Conservation (phyloP, 2,888 invertebrate genomes). For the Odontocerum albicorne region DNA sequence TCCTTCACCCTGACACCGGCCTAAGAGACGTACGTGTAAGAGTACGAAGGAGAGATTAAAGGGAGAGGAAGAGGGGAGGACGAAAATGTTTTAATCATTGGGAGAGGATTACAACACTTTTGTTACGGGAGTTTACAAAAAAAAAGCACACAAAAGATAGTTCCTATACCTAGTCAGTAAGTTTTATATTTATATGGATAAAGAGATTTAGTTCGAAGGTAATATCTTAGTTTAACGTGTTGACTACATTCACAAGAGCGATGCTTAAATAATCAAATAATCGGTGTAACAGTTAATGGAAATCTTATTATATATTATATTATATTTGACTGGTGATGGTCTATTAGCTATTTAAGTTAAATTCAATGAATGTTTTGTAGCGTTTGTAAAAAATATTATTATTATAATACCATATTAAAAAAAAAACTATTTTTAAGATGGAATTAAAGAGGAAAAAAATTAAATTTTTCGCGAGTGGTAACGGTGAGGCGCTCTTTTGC, state of each 20-base stretch:
- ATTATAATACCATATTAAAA: not conserved
- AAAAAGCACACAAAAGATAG: conserved; percentile 37
- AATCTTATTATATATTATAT: no score
- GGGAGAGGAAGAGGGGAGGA: not conserved
- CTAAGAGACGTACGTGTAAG: conserved; percentile 49
- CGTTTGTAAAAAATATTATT: conserved; percentile 34
- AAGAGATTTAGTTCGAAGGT: conserved; percentile 15
- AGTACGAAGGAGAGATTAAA: not conserved
- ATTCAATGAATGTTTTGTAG: conserved; percentile 35
- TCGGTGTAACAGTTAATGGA: no score
- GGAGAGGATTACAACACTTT: conserved; percentile 15
- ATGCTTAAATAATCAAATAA: conserved; percentile 7
- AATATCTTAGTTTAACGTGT: conserved; percentile 24
- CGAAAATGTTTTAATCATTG: conserved; percentile 16
- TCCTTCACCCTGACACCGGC: conserved; percentile 94
- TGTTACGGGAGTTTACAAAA: conserved; percentile 25
- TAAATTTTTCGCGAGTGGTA: conserved; percentile 33
- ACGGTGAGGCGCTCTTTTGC: not conserved
- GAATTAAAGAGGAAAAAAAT: conserved; percentile 1
- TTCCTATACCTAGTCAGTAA: conserved; percentile 36
- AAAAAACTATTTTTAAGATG: not conserved
- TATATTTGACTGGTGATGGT: conserved; percentile 7
- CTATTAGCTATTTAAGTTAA: conserved; percentile 26
- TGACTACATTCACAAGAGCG: conserved; percentile 2
- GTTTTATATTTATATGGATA: conserved; percentile 36